Base-by-base conservation (phyloP, 2,888 invertebrate genomes). In the Stratiomys singularior region DNA sequence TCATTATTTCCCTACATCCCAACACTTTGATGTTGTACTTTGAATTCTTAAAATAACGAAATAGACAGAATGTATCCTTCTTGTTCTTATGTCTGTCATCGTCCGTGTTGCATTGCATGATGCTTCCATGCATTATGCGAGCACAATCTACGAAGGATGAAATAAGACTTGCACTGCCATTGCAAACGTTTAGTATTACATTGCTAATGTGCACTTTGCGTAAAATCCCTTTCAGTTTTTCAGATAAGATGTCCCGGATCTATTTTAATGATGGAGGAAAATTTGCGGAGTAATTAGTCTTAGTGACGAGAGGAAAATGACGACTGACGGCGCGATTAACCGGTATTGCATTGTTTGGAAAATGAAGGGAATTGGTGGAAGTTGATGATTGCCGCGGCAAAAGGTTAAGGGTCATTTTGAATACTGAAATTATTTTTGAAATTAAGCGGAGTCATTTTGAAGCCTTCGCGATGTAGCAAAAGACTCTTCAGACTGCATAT, bases 131-230 rank as follows among this genome's bases (percentile, higher is more conserved):
- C 18, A 18, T 15, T 18, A 15, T 52, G 15, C 4, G 15, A 52
- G 25, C 7, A 1, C 25, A 60, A 60, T 21, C 60, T 60, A 23
- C 21, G 5, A 25, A 60, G 56, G 25, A 60, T 60, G 60, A 60
- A 60, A 25, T 60, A 60, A 60, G 60, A 60, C 21, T 21, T 60
- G 60, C 60, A 60, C 25, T 60, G 23, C 25, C 60, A 60, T 25
- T 60, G 1, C 25, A 13, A 21, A 23, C 25, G 25, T 60, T 60
- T 60, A 60, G 5, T 15, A 60, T 60, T 60, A 60, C 21, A 60
- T 13, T 60, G 60, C 60, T 60, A 60, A 60, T 60, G 60, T 60
- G 60, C 60, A 60, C 60, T 60, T 60, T 60, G n/a, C 60, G 60
- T 60, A 23, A 60, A 60, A 60, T 60, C 60, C 18, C 23, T 60